Evolutionary conservation across 2,888 invertebrate genomes (phyloP).

Genomic region (Brachypalpus laphriformis): DNA sequence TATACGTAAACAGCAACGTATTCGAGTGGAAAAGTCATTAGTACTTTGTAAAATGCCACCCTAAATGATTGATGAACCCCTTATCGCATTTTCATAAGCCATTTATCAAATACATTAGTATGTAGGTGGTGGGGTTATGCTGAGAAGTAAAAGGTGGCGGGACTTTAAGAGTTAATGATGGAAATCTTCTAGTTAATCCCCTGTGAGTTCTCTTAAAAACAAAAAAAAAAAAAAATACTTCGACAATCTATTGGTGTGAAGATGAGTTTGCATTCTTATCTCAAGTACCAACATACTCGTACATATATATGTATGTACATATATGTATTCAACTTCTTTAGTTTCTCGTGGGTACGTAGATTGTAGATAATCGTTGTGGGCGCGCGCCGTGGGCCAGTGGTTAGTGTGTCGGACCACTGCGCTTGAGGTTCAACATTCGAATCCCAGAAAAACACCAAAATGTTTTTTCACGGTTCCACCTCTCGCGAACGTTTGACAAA

Average conservation of each 20-base stretch:
- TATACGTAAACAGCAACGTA: slow-evolving; percentile 31
- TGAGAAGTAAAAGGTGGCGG: slow-evolving; percentile 12
- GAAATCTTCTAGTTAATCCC: slow-evolving; percentile 53
- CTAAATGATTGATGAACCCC: slow-evolving; percentile 69
- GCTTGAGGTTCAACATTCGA: no score
- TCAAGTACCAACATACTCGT: not conserved
- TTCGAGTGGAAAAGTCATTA: slow-evolving; percentile 66
- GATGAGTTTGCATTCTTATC: slow-evolving; percentile 30
- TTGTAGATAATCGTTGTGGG: no score
- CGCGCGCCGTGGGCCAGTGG: no score
- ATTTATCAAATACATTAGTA: slow-evolving; percentile 63
- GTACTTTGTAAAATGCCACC: slow-evolving; percentile 63
- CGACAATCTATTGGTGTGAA: slow-evolving; percentile 50
- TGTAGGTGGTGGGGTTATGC: slow-evolving; percentile 11
- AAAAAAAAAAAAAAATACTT: slow-evolving; percentile 21
- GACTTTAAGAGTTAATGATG: slow-evolving; percentile 56
- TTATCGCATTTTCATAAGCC: slow-evolving; percentile 70
- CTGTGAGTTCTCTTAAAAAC: slow-evolving; percentile 41
- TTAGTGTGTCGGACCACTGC: no score
- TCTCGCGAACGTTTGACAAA: no score
- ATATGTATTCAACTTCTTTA: no score
- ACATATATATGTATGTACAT: not conserved
- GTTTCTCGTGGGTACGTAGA: no score
- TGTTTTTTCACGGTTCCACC: no score
- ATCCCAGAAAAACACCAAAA: no score